Evolutionary conservation across 1,140 invertebrate genomes (phyloP), one percentile per base, ranked within the genome.

Genomic region (Marisa cornuarietis): DNA sequence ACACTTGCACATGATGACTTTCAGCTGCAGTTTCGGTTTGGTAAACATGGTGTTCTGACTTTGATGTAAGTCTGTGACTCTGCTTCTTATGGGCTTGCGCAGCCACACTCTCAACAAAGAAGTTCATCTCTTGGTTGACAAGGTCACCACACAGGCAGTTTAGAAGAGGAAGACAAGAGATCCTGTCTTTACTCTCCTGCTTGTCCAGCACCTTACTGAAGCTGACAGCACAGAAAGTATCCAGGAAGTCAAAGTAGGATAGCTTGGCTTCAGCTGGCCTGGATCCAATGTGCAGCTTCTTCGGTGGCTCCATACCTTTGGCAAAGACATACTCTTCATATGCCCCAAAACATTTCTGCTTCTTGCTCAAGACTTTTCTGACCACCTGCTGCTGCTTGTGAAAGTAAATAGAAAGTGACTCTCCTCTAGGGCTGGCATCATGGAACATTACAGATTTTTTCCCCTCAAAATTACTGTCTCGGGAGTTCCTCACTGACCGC

Each of bases 231-330:
- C 83, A 85, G 78, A 90, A 88, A n/a, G 83, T 88, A 71, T 90
- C 90, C 71, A 91, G 79, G 81, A 91, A 91, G 24, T 90, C 85
- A 66, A 90, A 61, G 79, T 84, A 91, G 66, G 85, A 87, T n/a
- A 83, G 58, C 76, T 86, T 87, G 14, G 86, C 88, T 66, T 91
- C 90, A 84, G 88, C 89, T 14, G 87, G 86, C 69, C 88, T 77
- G n/a, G 89, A 89, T 31, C 90, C 90, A 78, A 90, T 83, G 51
- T 80, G 79, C 31, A 86, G 81, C 49, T 81, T 79, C 65, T 62
- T 69, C 14, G 80, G 81, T 61, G 54, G 77, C 31, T 85, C 52
- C 82, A 49, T 62, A 31, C 24, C 69, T 81, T 22, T 31, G 31
- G 61, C 79, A 76, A 86, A 89, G 81, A 90, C 86, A 85, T 87